Base-by-base conservation (phyloP, 2,797 vertebrate species). In the Crocidura indochinensis region DNA sequence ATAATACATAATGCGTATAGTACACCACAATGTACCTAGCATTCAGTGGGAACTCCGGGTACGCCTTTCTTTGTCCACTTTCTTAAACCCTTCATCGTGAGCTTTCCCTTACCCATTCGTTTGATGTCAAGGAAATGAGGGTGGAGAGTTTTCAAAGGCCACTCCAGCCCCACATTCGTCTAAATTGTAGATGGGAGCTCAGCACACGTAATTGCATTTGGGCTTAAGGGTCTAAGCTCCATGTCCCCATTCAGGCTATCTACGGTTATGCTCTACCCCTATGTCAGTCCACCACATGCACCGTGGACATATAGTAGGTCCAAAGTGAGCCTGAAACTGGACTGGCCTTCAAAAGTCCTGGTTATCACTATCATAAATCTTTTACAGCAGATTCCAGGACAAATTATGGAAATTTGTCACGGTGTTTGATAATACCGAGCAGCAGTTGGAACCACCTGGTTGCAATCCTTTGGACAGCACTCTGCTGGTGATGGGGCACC, bases 321-420 rank as follows among this genome's bases (percentile, higher is more conserved):
- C 87, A 90, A 90, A 81, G 62, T 81, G 85, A 64, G 53, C 75
- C n/a, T 60, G 1, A 31, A 46, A 8, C 19, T 71, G 15, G 86
- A 9, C 15, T 88, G 3, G 0, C 27, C 85, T 10, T 82, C 14
- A 15, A 46, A 60, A 49, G 62, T 65, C 29, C 27, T 47, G 60
- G n/a, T 60, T 83, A 64, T 64, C 77, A 56, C 49, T 26, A 74
- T n/a, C 68, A 64, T 47, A 27, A 31, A 8, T 22, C 8, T 86
- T 79, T 88, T 88, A 17, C 56, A 91, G 60, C 8, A 1, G 51
- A 49, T 72, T 60, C 46, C 69, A n/a, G 78, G 31, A 38, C 75
- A 80, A 64, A 22, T 94, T 46, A 83, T 69, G 6, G 67, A 73
- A 17, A 9, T 72, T n/a, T 3, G 38, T 84, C 44, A 49, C 74